Evolutionary conservation across 2,888 invertebrate genomes (phyloP), one percentile per base, ranked within the genome.

Genomic region (Leucoptera coffeella): DNA sequence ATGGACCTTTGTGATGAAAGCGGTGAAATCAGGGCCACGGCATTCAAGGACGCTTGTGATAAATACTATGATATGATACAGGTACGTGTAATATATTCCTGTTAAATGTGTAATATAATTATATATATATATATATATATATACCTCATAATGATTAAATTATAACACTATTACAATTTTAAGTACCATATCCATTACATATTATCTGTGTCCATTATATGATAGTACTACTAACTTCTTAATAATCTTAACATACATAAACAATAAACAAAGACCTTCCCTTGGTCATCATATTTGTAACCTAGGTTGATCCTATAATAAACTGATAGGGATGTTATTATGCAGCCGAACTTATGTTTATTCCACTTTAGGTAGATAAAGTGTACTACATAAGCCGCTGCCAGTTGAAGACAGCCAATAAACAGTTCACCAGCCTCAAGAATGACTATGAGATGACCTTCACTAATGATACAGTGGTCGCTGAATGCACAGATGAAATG

Each of bases 401-500:
- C 34, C 71, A 74, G 23, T 56, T 97, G n/a, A 96, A 96, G 52
- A 78, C 88, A 2, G 96, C 97, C 0, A 96, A 99, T 56, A 95
- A 93, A 47, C 84, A 88, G 45, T 99, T 76, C 53, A 75, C 78
- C 15, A 76, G 71, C 19, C 54, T 94, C 4, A 87, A 88, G 37
- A 93, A 96, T 49, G 96, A 97, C 49, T 99, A 96, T 45, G 99
- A 99, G 55, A 86, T 99, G 83, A 85, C 90, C 2, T 80, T 96
- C 43, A 80, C 72, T 8, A 56, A 62, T 5, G 92, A 95, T 23
- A 84, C 91, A 0, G 72, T 73, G 1, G 69, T 78, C 1, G 69
- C 75, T 3, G 62, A 61, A 31, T 78, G 78, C 36, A 62, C 58
- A 32, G 80, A 78, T 14, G 79, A 78, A 22, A 47, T 57, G 1